Evolutionary conservation across 1,140 invertebrate genomes (phyloP).

Genomic region (Eciton burchellii): DNA sequence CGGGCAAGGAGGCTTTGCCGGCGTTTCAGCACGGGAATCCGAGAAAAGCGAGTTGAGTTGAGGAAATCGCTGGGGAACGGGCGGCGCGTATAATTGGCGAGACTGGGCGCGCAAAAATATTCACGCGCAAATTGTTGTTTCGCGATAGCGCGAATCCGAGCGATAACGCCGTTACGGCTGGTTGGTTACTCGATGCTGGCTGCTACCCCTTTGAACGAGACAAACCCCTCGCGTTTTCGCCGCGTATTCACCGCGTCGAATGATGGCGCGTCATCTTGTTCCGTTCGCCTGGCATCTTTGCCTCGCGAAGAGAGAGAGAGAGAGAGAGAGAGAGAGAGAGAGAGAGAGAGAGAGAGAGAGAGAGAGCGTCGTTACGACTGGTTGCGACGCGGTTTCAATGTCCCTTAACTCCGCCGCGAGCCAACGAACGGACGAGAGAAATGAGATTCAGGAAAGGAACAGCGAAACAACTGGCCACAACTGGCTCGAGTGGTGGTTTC

Average conservation of each 20-base stretch:
- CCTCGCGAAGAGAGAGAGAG: too few species aligned
- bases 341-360: too few species aligned
- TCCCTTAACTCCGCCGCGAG: too few species aligned
- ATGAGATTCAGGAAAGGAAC: too few species aligned
- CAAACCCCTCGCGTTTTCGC: conserved; percentile 20
- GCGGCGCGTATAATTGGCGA: conserved; percentile 38
- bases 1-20: too few species aligned
- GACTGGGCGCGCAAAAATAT: conserved; percentile 38
- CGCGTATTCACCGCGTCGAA: conserved; percentile 27
- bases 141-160: conserved; percentile 47
- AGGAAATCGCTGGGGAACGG: conserved; percentile 4
- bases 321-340: too few species aligned
- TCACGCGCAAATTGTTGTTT: conserved; percentile 51
- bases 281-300: conserved; percentile 11
- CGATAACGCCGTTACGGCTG: conserved; percentile 41
- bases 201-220: conserved; percentile 47
- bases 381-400: too few species aligned
- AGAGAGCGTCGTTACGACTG: too few species aligned
- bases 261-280: conserved; percentile 25
- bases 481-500: too few species aligned
- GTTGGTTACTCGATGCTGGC: conserved; percentile 39
- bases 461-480: too few species aligned
- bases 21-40: neutral
- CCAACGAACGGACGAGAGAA: too few species aligned
- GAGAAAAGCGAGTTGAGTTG: conserved; percentile 19